Evolutionary conservation across 2,113 vertebrate species (phyloP).

Genomic region (Proteles cristata): DNA sequence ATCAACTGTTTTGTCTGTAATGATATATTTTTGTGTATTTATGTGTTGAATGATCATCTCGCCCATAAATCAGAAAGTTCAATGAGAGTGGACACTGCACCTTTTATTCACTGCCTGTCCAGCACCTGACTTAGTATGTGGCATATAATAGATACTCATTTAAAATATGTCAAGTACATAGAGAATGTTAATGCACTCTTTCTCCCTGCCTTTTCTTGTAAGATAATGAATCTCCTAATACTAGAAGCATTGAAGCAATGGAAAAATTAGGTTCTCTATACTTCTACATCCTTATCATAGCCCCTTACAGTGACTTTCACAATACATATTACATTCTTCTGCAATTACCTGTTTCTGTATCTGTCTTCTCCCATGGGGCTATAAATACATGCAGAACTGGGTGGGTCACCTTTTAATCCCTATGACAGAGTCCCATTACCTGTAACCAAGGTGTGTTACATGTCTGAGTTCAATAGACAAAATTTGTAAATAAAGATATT

Average conservation of each 20-base stretch:
- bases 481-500: neutral
- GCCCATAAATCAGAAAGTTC: neutral
- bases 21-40: neutral
- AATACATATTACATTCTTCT: neutral
- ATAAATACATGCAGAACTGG: neutral
- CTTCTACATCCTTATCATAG: neutral
- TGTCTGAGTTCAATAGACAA: neutral
- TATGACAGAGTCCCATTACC: neutral
- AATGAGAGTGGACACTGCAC: rapidly evolving
- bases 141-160: neutral
- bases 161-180: neutral
- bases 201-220: neutral
- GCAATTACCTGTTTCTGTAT: neutral
- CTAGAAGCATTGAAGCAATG: neutral
- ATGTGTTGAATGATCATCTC: neutral
- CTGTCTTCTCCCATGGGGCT: neutral
- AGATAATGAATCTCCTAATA: neutral
- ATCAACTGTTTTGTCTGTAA: neutral
- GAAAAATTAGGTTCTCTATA: neutral
- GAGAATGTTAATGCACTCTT: neutral
- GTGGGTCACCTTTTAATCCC: neutral
- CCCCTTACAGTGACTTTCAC: neutral
- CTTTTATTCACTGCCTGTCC: neutral
- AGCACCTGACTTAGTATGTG: neutral
- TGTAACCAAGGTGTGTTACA: neutral